phyloP scores from a whole-genome alignment of 2,888 invertebrate species.

The Cacoxenus indagator region DNA sequence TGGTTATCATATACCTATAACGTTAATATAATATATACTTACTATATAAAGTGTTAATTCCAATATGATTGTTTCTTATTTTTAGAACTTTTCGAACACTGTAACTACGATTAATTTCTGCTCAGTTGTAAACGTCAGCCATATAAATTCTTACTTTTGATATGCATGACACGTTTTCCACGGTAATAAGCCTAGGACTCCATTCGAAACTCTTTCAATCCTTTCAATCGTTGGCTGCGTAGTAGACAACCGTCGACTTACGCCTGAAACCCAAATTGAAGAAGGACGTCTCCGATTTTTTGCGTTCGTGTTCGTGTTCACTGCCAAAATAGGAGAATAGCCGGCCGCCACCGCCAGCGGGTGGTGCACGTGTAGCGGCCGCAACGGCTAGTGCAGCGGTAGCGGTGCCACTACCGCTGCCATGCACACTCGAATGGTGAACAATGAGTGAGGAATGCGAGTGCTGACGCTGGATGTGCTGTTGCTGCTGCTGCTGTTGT shows the following conservation, averaged over 20 bases:
- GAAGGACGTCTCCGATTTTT: slow-evolving; percentile 70
- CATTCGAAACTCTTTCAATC: not conserved
- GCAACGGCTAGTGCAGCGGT: slow-evolving; percentile 25
- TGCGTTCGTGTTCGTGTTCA: slow-evolving; percentile 68
- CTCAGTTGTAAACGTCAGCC: not conserved
- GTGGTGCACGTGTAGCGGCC: slow-evolving; percentile 52
- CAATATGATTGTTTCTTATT: slow-evolving; percentile 13
- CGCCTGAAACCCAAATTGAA: slow-evolving; percentile 69
- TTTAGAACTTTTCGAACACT: not conserved
- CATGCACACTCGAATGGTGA: slow-evolving; percentile 19
- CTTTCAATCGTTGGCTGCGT: slow-evolving; percentile 66
- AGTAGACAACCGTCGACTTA: slow-evolving; percentile 69
- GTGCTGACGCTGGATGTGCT: slow-evolving; percentile 56
- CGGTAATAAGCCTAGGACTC: not conserved
- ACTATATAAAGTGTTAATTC: not conserved
- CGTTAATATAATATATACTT: no score
- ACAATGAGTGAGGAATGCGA: slow-evolving; percentile 57
- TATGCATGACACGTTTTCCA: slow-evolving; percentile 5
- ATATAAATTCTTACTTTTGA: not conserved
- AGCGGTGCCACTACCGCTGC: not conserved
- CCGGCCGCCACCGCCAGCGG: slow-evolving; percentile 59
- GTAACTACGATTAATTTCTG: not conserved
- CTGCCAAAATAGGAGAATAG: slow-evolving; percentile 69
- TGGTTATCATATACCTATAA: not conserved
- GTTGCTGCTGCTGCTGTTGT: slow-evolving; percentile 45